Percentiles rank a stretch among this genome's conserved stretches.
phyloP scores from a whole-genome alignment of 35 echinoderm and acorn worm genomes.

The Strongylocentrotus purpuratus region DNA sequence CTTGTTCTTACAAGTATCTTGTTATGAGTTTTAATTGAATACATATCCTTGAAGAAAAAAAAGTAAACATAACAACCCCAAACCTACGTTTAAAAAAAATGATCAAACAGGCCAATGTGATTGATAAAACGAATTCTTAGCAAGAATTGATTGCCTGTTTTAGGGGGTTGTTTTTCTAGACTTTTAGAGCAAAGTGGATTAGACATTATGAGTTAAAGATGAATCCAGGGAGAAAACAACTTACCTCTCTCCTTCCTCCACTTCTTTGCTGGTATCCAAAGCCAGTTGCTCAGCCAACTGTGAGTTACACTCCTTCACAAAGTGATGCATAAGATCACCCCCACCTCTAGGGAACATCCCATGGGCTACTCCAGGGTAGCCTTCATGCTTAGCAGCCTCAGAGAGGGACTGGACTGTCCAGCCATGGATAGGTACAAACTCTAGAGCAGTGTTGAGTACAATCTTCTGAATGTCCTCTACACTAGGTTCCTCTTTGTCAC shows the following conservation, averaged over 20 bases:
- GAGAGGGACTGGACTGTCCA: constrained; percentile 74
- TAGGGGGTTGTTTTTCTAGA: too few relatives aligned
- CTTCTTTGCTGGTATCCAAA: constrained; percentile 45
- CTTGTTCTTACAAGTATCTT: too few relatives aligned
- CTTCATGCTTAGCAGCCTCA: constrained; percentile 76
- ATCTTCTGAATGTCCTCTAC: constrained; percentile 65
- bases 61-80: too few relatives aligned
- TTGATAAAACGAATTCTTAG: too few relatives aligned
- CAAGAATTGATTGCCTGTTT: too few relatives aligned
- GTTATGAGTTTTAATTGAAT: too few relatives aligned
- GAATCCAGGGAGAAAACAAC: too few relatives aligned
- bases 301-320: constrained; percentile 85
- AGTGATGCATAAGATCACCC: constrained; percentile 92
- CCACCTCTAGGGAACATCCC: constrained; percentile 93
- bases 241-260: constrained; percentile 53
- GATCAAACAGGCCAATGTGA: too few relatives aligned
- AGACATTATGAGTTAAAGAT: too few relatives aligned
- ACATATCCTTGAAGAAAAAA: too few relatives aligned
- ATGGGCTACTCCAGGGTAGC: constrained; percentile 88
- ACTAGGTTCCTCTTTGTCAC: constrained; percentile 50
- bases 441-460: constrained; percentile 76
- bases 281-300: constrained; percentile 68
- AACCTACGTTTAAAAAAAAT: too few relatives aligned
- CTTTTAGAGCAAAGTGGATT: too few relatives aligned
- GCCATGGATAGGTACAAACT: constrained; percentile 86